A percentile compares a stretch with the other conserved stretches of the same genome.
phyloP scores from a whole-genome alignment of 2,888 invertebrate genomes.

The Papilio demoleus region DNA sequence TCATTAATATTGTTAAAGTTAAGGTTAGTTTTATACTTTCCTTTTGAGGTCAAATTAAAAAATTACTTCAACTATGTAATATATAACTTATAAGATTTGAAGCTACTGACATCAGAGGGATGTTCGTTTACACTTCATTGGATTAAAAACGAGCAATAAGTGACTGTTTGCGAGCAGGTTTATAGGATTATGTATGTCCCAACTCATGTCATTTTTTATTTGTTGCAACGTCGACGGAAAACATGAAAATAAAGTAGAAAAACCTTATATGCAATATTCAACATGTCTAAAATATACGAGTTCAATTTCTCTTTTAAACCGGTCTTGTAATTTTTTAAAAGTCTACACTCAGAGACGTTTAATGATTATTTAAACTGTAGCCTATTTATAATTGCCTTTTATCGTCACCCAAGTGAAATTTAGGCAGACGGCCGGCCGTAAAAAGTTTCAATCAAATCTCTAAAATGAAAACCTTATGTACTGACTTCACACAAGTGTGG shows the following conservation, averaged over 20 bases:
- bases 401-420: too few species aligned
- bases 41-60: not conserved
- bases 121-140: not conserved
- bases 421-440: too few species aligned
- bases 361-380: too few species aligned
- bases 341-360: too few species aligned
- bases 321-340: too few species aligned
- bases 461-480: too few species aligned
- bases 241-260: not conserved
- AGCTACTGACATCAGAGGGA: not conserved
- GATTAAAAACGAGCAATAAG: constrained; percentile 2
- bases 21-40: not conserved
- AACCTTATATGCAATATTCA: not conserved
- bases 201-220: constrained; percentile 1
- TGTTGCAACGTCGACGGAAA: not conserved
- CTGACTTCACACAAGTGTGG: too few species aligned
- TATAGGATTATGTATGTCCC: not conserved
- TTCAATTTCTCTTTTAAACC: not conserved
- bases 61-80: too few species aligned
- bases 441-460: too few species aligned
- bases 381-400: too few species aligned
- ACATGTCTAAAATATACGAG: not conserved
- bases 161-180: constrained; percentile 1
- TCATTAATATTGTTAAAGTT: too few species aligned
- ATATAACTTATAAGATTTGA: not conserved